phyloP scores from a whole-genome alignment of 2,888 invertebrate genomes.

The Norana najaformis region DNA sequence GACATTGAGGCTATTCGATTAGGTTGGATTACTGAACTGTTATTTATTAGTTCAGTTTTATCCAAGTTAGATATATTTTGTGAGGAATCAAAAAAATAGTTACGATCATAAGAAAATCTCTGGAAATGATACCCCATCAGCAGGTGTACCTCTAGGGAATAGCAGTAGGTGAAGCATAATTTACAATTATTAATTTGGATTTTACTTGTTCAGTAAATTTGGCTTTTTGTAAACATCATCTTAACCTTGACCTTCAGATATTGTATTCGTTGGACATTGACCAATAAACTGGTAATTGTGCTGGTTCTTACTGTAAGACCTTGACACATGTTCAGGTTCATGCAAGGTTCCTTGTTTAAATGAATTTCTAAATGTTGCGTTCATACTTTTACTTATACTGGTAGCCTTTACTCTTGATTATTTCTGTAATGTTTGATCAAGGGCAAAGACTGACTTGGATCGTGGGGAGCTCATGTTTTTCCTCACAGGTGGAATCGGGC shows the following conservation, averaged over 20 bases:
- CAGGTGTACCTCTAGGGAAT: no score
- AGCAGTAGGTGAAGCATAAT: not conserved
- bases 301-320: no score
- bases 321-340: not conserved
- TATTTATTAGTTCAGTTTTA: no score
- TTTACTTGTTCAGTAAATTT: not conserved
- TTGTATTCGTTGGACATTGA: no score
- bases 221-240: not conserved
- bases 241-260: no score
- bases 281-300: no score
- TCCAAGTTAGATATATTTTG: no score
- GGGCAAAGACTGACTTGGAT: constrained; percentile 59
- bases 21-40: no score
- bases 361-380: not conserved
- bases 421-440: constrained; percentile 35
- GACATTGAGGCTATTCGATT: no score
- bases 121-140: no score
- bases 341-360: not conserved
- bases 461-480: constrained; percentile 65
- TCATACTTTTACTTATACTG: not conserved
- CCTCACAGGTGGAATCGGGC: constrained; percentile 69
- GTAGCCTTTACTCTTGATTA: not conserved
- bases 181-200: not conserved
- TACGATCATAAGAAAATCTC: no score
- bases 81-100: no score